These are phyloP conservation scores for Palythoa grandiflora DNA, from an alignment of 92 coral and sea anemone species.

Conservation along the genomic window DNA sequence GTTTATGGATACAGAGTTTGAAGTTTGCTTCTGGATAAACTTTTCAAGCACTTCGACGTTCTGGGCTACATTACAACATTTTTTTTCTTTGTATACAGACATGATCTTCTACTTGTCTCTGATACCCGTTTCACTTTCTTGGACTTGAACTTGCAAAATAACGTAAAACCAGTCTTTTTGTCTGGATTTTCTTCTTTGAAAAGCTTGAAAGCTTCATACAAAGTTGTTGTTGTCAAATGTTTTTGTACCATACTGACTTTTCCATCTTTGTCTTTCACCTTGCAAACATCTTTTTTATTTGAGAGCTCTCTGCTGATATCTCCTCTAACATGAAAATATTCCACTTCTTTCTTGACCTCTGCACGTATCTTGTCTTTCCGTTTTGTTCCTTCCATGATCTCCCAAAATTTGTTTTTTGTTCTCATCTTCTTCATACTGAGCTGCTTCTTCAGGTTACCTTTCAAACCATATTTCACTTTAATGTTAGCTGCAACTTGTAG, in stretches of 20 bases:
- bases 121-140: constrained; percentile 30
- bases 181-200: constrained; percentile 34
- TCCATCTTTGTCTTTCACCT: constrained; percentile 44
- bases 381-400: neutral
- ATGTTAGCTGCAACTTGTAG: neutral
- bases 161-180: constrained; percentile 36
- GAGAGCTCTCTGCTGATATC: constrained; percentile 53
- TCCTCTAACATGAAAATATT: constrained; percentile 38
- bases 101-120: constrained; percentile 36
- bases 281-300: constrained; percentile 42
- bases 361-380: constrained; percentile 34
- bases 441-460: neutral
- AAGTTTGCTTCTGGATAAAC: constrained; percentile 10
- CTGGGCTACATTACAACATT: constrained; percentile 38
- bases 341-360: constrained; percentile 54
- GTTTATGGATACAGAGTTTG: neutral
- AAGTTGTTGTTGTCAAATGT: constrained; percentile 25
- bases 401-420: neutral
- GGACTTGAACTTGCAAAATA: constrained; percentile 28
- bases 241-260: constrained; percentile 41
- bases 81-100: constrained; percentile 26
- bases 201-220: constrained; percentile 40
- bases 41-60: constrained; percentile 22
- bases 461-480: neutral
- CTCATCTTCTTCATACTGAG: neutral